Conservation (phyloP, 2,113 vertebrate genomes). For the Columba janthina region DNA sequence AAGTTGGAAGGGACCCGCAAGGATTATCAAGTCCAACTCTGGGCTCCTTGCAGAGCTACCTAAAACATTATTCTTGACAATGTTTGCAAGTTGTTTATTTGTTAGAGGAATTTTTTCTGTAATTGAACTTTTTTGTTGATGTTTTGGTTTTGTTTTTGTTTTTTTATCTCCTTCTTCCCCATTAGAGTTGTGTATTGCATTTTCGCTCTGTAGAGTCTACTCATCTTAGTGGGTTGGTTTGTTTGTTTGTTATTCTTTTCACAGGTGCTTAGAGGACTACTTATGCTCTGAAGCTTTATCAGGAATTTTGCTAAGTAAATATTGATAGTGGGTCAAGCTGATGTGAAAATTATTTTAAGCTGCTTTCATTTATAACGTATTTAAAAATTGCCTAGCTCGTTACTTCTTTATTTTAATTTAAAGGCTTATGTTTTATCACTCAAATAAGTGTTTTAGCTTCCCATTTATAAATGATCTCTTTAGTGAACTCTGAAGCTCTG, state of each 20-base stretch:
- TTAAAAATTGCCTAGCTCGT: neutral
- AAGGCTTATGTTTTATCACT: neutral
- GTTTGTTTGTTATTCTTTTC: neutral
- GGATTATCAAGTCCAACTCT: neutral
- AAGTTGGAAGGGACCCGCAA: neutral
- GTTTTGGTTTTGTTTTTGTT: too few species aligned
- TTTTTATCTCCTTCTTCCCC: neutral
- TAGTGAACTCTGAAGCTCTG: neutral
- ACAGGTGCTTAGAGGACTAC: neutral
- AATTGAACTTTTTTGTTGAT: neutral
- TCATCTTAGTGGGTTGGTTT: neutral
- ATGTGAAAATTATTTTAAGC: neutral
- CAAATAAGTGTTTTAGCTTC: neutral
- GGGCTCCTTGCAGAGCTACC: neutral
- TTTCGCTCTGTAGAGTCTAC: neutral
- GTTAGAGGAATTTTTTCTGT: neutral
- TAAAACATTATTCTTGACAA: neutral
- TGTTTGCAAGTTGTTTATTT: neutral
- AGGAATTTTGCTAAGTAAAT: neutral
- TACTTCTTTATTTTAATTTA: neutral
- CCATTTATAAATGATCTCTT: neutral
- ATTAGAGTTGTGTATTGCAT: neutral
- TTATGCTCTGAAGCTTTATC: neutral
- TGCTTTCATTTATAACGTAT: neutral
- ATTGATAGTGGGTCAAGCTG: neutral